These are phyloP conservation scores for Zaprionus lachaisei DNA, from an alignment of 1,140 invertebrate species.

Conservation along the genomic window DNA sequence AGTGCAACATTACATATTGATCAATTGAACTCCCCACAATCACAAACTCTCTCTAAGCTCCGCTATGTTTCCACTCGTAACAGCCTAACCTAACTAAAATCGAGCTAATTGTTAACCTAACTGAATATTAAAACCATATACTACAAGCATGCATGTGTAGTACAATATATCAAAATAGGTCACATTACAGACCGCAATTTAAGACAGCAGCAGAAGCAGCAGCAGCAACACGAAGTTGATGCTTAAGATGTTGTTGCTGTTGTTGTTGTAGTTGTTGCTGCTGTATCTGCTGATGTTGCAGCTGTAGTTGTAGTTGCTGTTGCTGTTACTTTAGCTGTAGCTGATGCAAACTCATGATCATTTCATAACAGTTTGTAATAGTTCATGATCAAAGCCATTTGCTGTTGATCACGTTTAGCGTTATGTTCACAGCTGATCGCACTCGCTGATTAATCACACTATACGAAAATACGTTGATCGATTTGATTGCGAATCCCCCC, in stretches of 20 bases:
- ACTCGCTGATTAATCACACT: slow-evolving; percentile 34
- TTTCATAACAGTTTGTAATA: slow-evolving; percentile 28
- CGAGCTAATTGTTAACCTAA: neutral
- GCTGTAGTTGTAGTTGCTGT: neutral
- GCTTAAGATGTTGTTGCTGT: neutral
- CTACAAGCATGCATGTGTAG: neutral
- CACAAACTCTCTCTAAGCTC: neutral
- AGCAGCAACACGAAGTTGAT: neutral
- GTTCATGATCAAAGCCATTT: slow-evolving; percentile 29
- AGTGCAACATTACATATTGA: neutral
- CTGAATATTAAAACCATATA: neutral
- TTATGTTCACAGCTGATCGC: slow-evolving; percentile 18
- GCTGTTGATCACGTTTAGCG: slow-evolving; percentile 25
- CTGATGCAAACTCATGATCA: slow-evolving; percentile 29
- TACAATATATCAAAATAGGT: neutral
- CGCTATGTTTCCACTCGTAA: neutral
- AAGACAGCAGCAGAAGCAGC: neutral
- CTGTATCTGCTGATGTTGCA: neutral
- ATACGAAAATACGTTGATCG: slow-evolving; percentile 15
- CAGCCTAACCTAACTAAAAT: neutral
- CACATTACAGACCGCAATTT: neutral
- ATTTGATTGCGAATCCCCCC: neutral
- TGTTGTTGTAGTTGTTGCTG: neutral
- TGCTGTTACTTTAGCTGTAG: neutral
- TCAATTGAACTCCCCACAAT: neutral